A percentile compares a stretch with the other conserved stretches of the same genome.
Evolutionary conservation across 2,113 vertebrate species (phyloP).

Genomic region (Tiliqua scincoides): DNA sequence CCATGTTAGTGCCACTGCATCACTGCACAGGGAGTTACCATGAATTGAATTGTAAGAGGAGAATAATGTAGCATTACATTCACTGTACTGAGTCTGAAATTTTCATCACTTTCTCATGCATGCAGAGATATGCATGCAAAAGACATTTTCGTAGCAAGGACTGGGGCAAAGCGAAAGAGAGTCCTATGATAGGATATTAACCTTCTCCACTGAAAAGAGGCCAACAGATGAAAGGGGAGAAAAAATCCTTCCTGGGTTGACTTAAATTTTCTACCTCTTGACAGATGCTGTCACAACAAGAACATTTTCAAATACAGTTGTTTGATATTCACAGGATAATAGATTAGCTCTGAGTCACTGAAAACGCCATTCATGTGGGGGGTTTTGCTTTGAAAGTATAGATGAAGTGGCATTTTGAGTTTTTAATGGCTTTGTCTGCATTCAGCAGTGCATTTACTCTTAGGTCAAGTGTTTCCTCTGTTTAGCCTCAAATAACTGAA

Average conservation of each 20-base stretch:
- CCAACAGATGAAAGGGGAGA: neutral
- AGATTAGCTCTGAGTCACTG: neutral
- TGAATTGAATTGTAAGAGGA: neutral
- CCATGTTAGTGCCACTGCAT: no score
- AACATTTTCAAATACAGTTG: constrained; percentile 10
- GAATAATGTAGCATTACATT: neutral
- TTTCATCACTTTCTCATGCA: neutral
- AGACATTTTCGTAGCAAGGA: neutral
- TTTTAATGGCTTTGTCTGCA: neutral
- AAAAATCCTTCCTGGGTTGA: neutral
- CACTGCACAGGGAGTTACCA: no score
- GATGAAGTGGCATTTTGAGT: neutral
- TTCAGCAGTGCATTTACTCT: neutral
- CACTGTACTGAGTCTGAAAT: neutral
- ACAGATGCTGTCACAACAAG: constrained; percentile 9
- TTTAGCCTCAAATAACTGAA: constrained; percentile 33
- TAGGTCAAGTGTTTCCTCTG: constrained; percentile 34
- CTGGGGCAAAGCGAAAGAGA: neutral
- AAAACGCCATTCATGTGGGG: neutral
- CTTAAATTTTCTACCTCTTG: neutral
- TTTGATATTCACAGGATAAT: constrained; percentile 32
- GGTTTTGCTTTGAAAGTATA: neutral
- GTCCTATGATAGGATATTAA: neutral
- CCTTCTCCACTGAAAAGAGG: neutral
- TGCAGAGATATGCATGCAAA: neutral